Evolutionary conservation across 2,888 invertebrate genomes (phyloP), one percentile per base, ranked within the genome.

Genomic region (Chrysomela aeneicollis): DNA sequence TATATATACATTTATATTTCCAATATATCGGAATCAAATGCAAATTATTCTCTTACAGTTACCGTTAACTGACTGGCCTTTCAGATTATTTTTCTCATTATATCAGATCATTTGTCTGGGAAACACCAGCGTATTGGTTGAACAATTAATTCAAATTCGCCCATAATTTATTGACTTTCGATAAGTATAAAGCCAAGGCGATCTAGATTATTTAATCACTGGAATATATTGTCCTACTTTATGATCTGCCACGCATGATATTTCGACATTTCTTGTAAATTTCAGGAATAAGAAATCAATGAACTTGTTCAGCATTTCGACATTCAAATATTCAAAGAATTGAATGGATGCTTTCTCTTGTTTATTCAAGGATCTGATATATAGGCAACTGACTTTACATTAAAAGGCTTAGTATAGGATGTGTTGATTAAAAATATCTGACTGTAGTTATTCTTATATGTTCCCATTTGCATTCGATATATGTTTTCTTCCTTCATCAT

Each of bases 131-230:
- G 15, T 58, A 67, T 70, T 72, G 66, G 67, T 71, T 66, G 61
- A 63, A 70, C 66, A 68, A 69, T 70, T 68, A 70, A 60, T 52
- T 51, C 59, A 61, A 65, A 65, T 59, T 68, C 54, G 51, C 64
- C 70, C 37, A 63, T 68, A 67, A 69, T 58, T 63, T 62, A 47
- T 58, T 60, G 62, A 68, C 70, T 72, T 73, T 74, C 71, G 71
- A 67, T 68, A 52, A 67, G 58, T 51, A 46, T 49, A 42, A 55
- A 65, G 26, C 64, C 73, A 75, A 75, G 75, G 75, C 68, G 62
- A 73, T 61, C 75, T 19, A 67, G 67, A 67, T 61, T 64, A 59
- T 58, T 59, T 5, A 9, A 12, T 42, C 42, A 15, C n/a, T 55
- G 55, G 18, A 55, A 62, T 22, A 68, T 66, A 61, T 22, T 68